Percentiles rank a stretch among this genome's conserved stretches.
Conservation (phyloP, 2,888 invertebrate species). For the Pollenia griseotomentosa region DNA sequence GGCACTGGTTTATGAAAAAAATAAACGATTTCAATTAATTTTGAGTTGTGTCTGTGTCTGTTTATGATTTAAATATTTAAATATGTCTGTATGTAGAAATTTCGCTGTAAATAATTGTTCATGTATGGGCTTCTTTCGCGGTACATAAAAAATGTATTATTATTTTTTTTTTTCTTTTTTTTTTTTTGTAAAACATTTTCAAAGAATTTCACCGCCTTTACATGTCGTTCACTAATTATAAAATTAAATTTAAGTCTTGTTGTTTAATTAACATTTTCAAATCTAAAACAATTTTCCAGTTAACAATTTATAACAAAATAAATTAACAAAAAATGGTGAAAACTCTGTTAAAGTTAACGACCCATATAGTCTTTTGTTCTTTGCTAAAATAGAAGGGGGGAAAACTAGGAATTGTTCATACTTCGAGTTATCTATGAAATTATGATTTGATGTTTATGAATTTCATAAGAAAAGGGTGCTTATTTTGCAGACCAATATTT, state of each 20-base stretch:
- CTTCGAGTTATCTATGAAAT: not conserved
- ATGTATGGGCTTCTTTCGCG: too few relatives aligned
- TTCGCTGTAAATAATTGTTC: too few relatives aligned
- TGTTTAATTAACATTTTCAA: conserved; percentile 51
- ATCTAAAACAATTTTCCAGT: conserved; percentile 54
- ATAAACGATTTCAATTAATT: too few relatives aligned
- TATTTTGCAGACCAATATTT: too few relatives aligned
- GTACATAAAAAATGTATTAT: too few relatives aligned
- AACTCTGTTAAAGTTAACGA: conserved; percentile 47
- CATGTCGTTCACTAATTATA: conserved; percentile 34
- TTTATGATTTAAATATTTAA: too few relatives aligned
- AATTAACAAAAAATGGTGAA: not conserved
- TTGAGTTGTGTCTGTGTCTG: too few relatives aligned
- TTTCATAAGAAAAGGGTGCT: too few relatives aligned
- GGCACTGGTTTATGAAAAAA: too few relatives aligned
- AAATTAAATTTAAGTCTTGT: not conserved
- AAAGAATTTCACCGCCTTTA: conserved; percentile 16
- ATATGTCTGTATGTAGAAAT: too few relatives aligned
- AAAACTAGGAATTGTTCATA: not conserved
- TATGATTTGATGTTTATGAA: too few relatives aligned
- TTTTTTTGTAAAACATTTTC: not conserved
- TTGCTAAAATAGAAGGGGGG: not conserved
- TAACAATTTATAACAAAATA: conserved; percentile 19
- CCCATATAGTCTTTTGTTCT: conserved; percentile 40
- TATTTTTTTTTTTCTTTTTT: too few relatives aligned